Base-by-base conservation (phyloP, 2,888 invertebrate genomes). In the Stegophylla sp. region DNA sequence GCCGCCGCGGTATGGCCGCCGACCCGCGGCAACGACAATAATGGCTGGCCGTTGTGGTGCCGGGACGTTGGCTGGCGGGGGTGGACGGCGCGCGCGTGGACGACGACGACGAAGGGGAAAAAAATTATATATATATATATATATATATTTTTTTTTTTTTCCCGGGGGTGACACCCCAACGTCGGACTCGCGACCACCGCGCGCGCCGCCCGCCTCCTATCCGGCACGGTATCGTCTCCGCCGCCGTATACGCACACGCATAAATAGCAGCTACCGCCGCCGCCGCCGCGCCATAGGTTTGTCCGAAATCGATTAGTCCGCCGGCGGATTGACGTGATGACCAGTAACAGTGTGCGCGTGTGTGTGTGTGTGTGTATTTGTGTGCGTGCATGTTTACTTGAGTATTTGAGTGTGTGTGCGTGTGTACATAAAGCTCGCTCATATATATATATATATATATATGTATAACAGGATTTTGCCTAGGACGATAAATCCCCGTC, bases 151-250 rank as follows among this genome's bases (percentile, higher is more conserved):
- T n/a, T n/a, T n/a, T n/a, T n/a, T 67, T 69, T 43, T 66, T 67
- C 67, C 48, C 61, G 34, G 79, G 79, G 79, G 79, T 79, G 79
- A 61, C 79, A 79, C 79, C 79, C 79, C 61, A 71, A 79, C 77
- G 66, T 43, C 13, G 76, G 53, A 76, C 56, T 64, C 66, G 76
- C 67, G 69, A 77, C 77, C 77, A 64, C 77, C 69, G 69, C 77
- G 20, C 77, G 20, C 66, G 17, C 64, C 1, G 12, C n/a, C 53
- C 23, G 17, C 45, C 28, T 10, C 53, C 53, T 20, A n/a, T 23
- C 56, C 56, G 59, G n/a, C 59, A n/a, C n/a, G 43, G 1, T 23
- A 34, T 7, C 53, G 34, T 20, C n/a, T 13, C 76, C 23, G 34
- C 15, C n/a, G 7, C 76, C 23, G n/a, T 48, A 17, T 17, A 17